Conservation (phyloP, 2,797 vertebrate genomes). For the Platalea minor region DNA sequence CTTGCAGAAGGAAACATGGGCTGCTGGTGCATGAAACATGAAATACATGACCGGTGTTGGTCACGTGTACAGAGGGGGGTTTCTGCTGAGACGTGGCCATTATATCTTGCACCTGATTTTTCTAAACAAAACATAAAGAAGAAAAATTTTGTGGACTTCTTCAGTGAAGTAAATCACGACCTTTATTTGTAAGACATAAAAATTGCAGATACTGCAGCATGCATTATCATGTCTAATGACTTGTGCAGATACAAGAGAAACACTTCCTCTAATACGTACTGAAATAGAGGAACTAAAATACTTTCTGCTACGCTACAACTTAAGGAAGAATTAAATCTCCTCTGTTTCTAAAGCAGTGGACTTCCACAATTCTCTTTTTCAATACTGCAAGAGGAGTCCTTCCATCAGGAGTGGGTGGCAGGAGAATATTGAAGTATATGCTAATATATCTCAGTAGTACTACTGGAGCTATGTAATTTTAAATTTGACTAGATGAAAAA, state of each 20-base stretch:
- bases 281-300: background rate
- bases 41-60: background rate
- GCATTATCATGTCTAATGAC: fast-evolving
- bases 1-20: background rate
- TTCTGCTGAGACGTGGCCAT: background rate
- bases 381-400: background rate
- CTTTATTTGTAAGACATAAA: background rate
- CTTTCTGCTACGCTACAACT: fast-evolving
- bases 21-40: background rate
- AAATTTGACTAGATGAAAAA: background rate
- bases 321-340: background rate
- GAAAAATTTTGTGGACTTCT: background rate
- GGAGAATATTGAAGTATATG: background rate
- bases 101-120: background rate
- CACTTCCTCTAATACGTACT: fast-evolving
- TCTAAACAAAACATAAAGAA: background rate
- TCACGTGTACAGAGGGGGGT: background rate
- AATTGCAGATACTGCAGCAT: background rate
- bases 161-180: background rate
- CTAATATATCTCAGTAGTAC: fast-evolving
- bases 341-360: background rate
- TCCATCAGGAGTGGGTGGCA: background rate
- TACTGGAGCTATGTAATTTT: background rate
- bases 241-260: background rate
- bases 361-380: fast-evolving